Evolutionary conservation across 2,113 vertebrate genomes (phyloP), one percentile per base, ranked within the genome.

Genomic region (Lepisosteus oculatus): DNA sequence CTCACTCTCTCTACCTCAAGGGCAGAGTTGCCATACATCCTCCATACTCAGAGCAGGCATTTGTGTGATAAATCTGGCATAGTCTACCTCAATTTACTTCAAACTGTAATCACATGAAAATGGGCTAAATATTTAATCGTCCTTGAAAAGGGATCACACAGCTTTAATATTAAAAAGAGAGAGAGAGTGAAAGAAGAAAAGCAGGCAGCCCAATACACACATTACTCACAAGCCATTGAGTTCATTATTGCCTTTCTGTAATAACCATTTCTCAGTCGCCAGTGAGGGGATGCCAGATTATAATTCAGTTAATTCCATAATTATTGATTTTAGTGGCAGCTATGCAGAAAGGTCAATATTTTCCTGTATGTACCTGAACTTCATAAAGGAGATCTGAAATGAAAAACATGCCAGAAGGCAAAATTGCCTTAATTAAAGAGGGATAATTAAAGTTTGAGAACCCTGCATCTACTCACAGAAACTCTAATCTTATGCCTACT

Each of bases 271-370:
- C 82, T 81, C 81, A 59, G 73, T 77, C 71, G 81, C 74, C 81
- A 65, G 80, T 82, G 82, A 75, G 83, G 78, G 84, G 72, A 84
- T 81, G 82, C 84, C 78, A 78, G 80, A 78, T 79, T 79, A 77
- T 89, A 85, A 89, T 89, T 87, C 84, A 85, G 80, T 87, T 87
- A 89, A 89, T 89, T 85, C 82, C 79, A 85, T 87, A 85, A 89
- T 90, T 88, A 88, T 88, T 79, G 82, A 85, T 90, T 90, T 79
- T 71, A 69, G 81, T 43, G 75, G 78, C 79, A 74, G 83, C 74
- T 76, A 71, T 76, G 80, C 77, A 79, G 81, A 88, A 89, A 89
- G 86, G 87, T 89, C 87, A 85, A 76, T 78, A 76, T 80, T 81
- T 84, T 80, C 75, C 74, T 74, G 75, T 12, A 29, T 71, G 77